Base-by-base conservation (phyloP, 2,888 invertebrate species). In the Phengaris alcon region DNA sequence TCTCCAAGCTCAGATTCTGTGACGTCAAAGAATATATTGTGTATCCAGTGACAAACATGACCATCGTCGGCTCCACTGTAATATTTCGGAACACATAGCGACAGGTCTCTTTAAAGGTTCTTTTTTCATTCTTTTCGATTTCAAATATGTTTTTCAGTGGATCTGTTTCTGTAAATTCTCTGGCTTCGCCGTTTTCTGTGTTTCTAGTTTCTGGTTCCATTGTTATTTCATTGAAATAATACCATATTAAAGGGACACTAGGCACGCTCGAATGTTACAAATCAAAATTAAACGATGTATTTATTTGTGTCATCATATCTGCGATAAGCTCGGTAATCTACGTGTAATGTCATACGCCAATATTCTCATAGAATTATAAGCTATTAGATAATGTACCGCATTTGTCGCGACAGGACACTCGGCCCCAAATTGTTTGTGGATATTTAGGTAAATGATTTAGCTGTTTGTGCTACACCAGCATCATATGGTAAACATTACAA, bases 1-100 rank as follows among this genome's bases (percentile, higher is more conserved):
- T 97, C 84, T 97, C 97, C 79, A 97, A 91, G 84, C 95, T 96
- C 10, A 97, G 88, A 87, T 97, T 97, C 85, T 97, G 97, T 4
- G 97, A 95, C 44, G 97, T 96, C 76, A 97, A 84, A 69, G 95
- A 94, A 0, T 95, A 95, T n/a, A 95, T 81, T 35, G 95, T 85
- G 0, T 79, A 77, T 0, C 85, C 75, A 35, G 87, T 44, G 0
- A 90, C 77, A 57, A 89, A 90, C 5, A 90, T 13, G 0, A 87
- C 76, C 81, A 88, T 84, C 1, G 84, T 81, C 9, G 92, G 92
- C 75, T 93, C 93, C 6, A 93, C 80, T 0, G 91, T 90, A 10
- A 89, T 80, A 77, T 89, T 89, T 73, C 75, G 80, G 0, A 85
- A 9, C 0, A 84, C 78, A 77, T 83, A 59, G 0, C 44, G 13